These are phyloP conservation scores for Hycleus cichorii DNA, from an alignment of 1,140 invertebrate genomes.

Conservation along the genomic window DNA sequence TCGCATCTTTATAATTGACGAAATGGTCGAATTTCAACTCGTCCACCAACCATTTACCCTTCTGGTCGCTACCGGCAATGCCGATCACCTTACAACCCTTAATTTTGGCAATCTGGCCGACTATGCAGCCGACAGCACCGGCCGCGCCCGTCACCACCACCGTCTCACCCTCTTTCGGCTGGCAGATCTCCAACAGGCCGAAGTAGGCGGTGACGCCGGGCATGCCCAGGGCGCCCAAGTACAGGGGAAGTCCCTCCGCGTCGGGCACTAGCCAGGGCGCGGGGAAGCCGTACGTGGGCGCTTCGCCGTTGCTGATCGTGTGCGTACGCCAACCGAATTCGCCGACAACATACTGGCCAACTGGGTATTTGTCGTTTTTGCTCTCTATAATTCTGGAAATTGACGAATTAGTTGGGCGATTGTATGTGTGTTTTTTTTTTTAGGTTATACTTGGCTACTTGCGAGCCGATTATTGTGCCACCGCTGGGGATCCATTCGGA, in stretches of 20 bases:
- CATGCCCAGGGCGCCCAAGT: constrained; percentile 48
- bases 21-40: constrained; percentile 56
- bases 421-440: constrained; percentile 34
- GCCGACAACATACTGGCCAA: constrained; percentile 44
- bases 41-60: constrained; percentile 54
- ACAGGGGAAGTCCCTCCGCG: constrained; percentile 11
- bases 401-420: constrained; percentile 8
- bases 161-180: constrained; percentile 57
- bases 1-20: constrained; percentile 59
- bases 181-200: constrained; percentile 55
- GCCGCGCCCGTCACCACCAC: constrained; percentile 56
- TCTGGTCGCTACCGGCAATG: constrained; percentile 59
- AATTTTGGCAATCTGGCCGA: constrained; percentile 68
- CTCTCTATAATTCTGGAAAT: constrained; percentile 52
- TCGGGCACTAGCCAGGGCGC: not conserved
- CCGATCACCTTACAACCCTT: constrained; percentile 61
- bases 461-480: constrained; percentile 51
- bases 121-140: constrained; percentile 58
- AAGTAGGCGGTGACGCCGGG: constrained; percentile 62
- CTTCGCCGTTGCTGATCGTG: constrained; percentile 39
- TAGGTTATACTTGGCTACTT: constrained; percentile 46
- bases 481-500: constrained; percentile 41
- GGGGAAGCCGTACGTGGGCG: not conserved
- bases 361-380: constrained; percentile 48
- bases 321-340: constrained; percentile 50